A percentile compares a stretch with the other conserved stretches of the same genome.
phyloP scores from a whole-genome alignment of 2,888 invertebrate genomes.

The Junonia oenone region DNA sequence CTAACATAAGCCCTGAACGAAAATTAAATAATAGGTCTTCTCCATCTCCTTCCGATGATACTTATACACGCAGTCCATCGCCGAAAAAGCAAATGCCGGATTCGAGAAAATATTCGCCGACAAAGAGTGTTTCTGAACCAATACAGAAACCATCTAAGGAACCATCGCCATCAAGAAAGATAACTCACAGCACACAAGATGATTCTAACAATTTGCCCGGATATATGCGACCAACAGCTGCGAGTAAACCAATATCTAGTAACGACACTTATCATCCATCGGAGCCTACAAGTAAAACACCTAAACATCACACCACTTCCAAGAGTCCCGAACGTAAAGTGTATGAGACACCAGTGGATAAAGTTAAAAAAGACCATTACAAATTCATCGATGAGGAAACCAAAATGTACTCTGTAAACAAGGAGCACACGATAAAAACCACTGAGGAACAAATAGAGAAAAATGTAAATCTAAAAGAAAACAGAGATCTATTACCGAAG shows the following conservation, averaged over 20 bases:
- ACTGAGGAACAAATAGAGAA: not conserved
- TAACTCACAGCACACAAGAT: constrained; percentile 9
- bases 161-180: constrained; percentile 18
- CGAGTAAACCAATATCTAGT: constrained; percentile 33
- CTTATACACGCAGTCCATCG: constrained; percentile 13
- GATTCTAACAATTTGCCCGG: constrained; percentile 44
- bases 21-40: constrained; percentile 18
- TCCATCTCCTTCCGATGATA: constrained; percentile 1
- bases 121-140: constrained; percentile 18
- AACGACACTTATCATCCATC: constrained; percentile 1
- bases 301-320: constrained; percentile 29
- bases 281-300: constrained; percentile 33
- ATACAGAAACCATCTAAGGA: constrained; percentile 14
- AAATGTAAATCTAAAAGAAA: not conserved
- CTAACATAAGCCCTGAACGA: constrained; percentile 41
- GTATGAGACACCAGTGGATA: constrained; percentile 27
- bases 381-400: constrained; percentile 67
- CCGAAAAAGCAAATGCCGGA: constrained; percentile 3
- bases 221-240: constrained; percentile 51
- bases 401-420: constrained; percentile 51
- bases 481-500: not conserved
- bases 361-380: constrained; percentile 52
- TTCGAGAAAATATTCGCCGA: constrained; percentile 5
- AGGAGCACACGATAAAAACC: constrained; percentile 29
- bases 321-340: constrained; percentile 38